Base-by-base conservation (phyloP, 2,113 vertebrate genomes). In the Leptobrachium leishanense region DNA sequence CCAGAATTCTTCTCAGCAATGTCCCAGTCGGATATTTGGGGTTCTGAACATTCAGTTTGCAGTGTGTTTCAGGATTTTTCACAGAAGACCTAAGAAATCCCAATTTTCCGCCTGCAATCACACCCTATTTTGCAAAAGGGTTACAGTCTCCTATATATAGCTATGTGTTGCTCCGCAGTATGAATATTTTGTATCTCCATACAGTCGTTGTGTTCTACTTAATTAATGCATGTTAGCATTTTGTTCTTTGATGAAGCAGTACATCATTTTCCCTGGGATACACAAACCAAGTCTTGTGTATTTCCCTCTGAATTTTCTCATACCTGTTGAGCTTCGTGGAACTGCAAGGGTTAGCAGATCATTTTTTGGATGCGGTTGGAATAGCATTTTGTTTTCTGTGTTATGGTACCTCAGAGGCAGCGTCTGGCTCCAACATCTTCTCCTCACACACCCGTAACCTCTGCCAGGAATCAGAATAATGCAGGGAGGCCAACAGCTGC, bases 1-100 rank as follows among this genome's bases (percentile, higher is more conserved):
- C 77, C 71, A 80, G 77, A 80, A 8, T 42, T 74, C 54, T 13
- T 63, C 50, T 73, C 46, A 79, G 70, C 64, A 68, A 66, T 73
- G 63, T 67, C 77, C 64, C 71, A 80, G 63, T 57, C 42, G 12
- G 42, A 74, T 72, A 68, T 68, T 79, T n/a, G n/a, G 64, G 71
- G 77, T 68, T 74, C 71, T 80, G 77, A 44, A 50, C 68, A 69
- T 43, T 6, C 2, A 43, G 15, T 7, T 20, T 1, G 12, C 3
- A 43, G 41, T 59, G 66, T 10, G 11, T n/a, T 50, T 5, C 46
- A 50, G 46, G 46, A 50, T 5, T 50, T 5, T 50, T 50, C 8
- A 50, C 46, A 5, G 8, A 50, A 50, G 46, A 31, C 20, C 20
- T 31, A 31, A 31, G 20, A 31, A 31, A 31, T 31, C 20, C 0